Percentiles rank a stretch among this genome's conserved stretches.
Evolutionary conservation across 2,888 invertebrate species (phyloP).

Genomic region (Pilophorus perplexus): DNA sequence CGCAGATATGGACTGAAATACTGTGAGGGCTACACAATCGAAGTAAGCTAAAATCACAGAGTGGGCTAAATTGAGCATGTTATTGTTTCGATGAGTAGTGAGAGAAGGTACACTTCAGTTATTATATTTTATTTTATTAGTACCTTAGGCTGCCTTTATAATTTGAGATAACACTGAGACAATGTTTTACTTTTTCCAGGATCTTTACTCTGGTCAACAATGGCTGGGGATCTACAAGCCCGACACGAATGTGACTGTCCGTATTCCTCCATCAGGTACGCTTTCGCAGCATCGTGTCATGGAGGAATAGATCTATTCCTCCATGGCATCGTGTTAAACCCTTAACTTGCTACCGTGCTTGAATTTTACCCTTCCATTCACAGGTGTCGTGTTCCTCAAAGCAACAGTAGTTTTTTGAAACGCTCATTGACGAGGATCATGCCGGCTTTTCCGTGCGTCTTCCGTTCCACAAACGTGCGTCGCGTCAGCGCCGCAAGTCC

Average conservation of each 20-base stretch:
- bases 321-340: background rate
- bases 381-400: conserved; percentile 43
- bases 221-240: conserved; percentile 33
- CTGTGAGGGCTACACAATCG: conserved; percentile 52
- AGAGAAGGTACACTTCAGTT: background rate
- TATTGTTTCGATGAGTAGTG: background rate
- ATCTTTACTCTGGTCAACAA: conserved; percentile 31
- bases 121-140: background rate
- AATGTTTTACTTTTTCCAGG: conserved; percentile 33
- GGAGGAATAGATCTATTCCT: too few species aligned
- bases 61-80: too few species aligned
- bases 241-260: conserved; percentile 22
- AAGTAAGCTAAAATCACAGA: conserved; percentile 51
- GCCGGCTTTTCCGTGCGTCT: too few species aligned
- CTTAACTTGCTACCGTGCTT: background rate
- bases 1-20: conserved; percentile 51
- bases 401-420: conserved; percentile 32
- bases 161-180: conserved; percentile 24
- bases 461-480: too few species aligned
- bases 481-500: too few species aligned
- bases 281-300: too few species aligned
- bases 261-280: conserved; percentile 44
- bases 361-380: background rate
- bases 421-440: too few species aligned
- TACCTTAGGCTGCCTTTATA: background rate